These are phyloP conservation scores for Oxyura jamaicensis DNA, from an alignment of 2,113 vertebrate species.

Conservation along the genomic window DNA sequence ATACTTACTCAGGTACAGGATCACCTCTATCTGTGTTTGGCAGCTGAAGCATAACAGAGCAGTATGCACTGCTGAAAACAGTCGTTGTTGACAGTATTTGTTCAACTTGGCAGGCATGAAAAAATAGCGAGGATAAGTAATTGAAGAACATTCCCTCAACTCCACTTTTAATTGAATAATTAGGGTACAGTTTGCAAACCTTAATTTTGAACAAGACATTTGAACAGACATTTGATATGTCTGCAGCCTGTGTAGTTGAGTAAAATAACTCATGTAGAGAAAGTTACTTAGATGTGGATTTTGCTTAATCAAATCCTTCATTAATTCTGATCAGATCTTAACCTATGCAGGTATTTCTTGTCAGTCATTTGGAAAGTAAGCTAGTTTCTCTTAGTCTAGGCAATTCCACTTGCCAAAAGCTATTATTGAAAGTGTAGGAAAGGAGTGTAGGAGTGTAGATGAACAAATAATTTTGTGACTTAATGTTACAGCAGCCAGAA, in stretches of 20 bases:
- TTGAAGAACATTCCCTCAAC: not conserved
- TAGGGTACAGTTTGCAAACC: not conserved
- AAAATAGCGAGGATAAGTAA: not conserved
- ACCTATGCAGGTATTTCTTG: not conserved
- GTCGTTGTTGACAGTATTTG: not conserved
- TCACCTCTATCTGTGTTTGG: not conserved
- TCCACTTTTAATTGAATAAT: not conserved
- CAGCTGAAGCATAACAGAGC: not conserved
- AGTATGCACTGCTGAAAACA: not conserved
- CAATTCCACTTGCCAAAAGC: not conserved
- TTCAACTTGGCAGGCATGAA: not conserved
- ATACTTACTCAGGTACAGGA: not conserved
- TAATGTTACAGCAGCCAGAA: not conserved
- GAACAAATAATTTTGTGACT: not conserved
- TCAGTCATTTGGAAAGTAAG: not conserved
- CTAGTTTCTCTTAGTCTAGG: not conserved
- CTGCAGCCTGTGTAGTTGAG: not conserved
- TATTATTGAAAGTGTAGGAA: not conserved
- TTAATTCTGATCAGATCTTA: conserved; percentile 8
- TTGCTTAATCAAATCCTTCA: not conserved
- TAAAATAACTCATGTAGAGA: not conserved
- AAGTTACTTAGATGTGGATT: not conserved
- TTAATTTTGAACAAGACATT: not conserved
- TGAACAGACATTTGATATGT: not conserved
- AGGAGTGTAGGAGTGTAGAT: not conserved